A percentile compares a stretch with the other conserved stretches of the same genome.
phyloP scores from a whole-genome alignment of 2,888 invertebrate species.

The Panorpa germanica region DNA sequence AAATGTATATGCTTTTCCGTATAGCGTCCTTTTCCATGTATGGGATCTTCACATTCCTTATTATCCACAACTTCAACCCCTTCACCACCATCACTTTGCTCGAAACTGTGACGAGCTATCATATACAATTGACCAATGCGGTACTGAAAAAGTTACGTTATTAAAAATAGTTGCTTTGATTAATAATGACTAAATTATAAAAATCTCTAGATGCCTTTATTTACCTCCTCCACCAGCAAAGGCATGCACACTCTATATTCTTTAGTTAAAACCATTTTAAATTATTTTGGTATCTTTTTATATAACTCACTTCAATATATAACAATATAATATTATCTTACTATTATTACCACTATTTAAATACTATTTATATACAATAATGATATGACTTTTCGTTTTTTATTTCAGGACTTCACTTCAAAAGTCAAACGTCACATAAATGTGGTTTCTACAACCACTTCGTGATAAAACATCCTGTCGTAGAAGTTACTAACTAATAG shows the following conservation, averaged over 20 bases:
- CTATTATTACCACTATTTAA: too few relatives aligned
- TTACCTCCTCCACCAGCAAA: slow-evolving; percentile 77
- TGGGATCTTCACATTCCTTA: slow-evolving; percentile 55
- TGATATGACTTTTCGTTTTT: too few relatives aligned
- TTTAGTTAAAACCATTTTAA: slow-evolving; percentile 67
- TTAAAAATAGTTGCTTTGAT: slow-evolving; percentile 7
- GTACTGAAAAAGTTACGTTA: slow-evolving; percentile 41
- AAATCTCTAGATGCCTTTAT: slow-evolving; percentile 8
- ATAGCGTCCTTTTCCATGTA: slow-evolving; percentile 67
- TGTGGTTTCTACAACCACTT: too few relatives aligned
- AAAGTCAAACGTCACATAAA: too few relatives aligned
- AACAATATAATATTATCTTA: too few relatives aligned
- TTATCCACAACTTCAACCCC: slow-evolving; percentile 84
- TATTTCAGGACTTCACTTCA: too few relatives aligned
- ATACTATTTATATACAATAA: too few relatives aligned
- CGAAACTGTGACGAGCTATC: slow-evolving; percentile 85
- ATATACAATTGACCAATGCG: slow-evolving; percentile 83
- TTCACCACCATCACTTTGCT: slow-evolving; percentile 77
- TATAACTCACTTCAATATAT: too few relatives aligned
- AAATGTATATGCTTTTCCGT: slow-evolving; percentile 84
- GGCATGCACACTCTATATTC: slow-evolving; percentile 90
- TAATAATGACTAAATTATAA: slow-evolving; percentile 7
- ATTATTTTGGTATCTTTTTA: too few relatives aligned
- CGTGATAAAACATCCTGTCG: too few relatives aligned
- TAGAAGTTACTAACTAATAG: too few relatives aligned